phyloP scores from a whole-genome alignment of 2,888 invertebrate genomes.

The Onchidella celtica region DNA sequence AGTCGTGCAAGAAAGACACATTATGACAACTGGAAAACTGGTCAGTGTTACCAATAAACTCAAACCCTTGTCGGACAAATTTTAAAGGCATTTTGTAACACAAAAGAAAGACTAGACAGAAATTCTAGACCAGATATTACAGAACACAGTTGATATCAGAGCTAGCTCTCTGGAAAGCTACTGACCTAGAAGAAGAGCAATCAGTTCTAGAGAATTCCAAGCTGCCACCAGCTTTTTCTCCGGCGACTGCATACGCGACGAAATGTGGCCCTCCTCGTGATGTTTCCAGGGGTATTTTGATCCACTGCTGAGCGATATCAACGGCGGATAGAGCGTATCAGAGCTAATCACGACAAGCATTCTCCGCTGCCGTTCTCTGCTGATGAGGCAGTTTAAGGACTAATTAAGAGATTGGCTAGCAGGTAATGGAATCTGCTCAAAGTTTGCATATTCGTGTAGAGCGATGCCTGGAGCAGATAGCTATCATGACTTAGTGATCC shows the following conservation, averaged over 20 bases:
- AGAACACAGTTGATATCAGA: no score
- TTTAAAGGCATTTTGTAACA: no score
- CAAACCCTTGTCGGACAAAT: no score
- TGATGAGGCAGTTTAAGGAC: slow-evolving; percentile 36
- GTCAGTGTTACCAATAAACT: no score
- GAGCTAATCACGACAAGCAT: slow-evolving; percentile 42
- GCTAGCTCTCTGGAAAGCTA: no score
- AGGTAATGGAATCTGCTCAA: slow-evolving; percentile 1
- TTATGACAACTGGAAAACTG: no score
- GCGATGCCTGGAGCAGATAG: slow-evolving; percentile 9
- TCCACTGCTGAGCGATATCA: background rate
- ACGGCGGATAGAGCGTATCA: background rate
- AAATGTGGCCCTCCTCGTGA: background rate
- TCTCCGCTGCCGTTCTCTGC: slow-evolving; percentile 1
- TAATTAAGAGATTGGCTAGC: slow-evolving; percentile 41
- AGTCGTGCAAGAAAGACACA: no score
- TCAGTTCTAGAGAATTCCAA: no score
- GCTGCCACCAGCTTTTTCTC: no score
- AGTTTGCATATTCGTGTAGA: background rate
- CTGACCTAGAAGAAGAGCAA: no score
- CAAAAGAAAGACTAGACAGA: no score
- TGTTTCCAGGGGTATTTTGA: background rate
- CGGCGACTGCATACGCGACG: slow-evolving; percentile 8
- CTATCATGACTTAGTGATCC: background rate
- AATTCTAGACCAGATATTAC: no score